phyloP scores from a whole-genome alignment of 1,140 invertebrate genomes.

The Augochlora pura region DNA sequence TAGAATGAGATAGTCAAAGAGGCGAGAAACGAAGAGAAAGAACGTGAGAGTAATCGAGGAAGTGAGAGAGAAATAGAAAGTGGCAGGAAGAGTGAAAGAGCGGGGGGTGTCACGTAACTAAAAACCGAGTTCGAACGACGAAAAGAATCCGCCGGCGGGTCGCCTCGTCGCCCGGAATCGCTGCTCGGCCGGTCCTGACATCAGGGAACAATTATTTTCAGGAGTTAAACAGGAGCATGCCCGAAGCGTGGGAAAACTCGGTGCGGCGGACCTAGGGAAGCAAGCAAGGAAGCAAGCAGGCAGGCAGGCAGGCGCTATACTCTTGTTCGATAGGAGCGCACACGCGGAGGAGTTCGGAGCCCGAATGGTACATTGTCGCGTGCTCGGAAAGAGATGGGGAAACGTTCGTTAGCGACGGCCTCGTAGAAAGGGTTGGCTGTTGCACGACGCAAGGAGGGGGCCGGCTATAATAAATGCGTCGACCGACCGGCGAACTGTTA shows the following conservation, averaged over 20 bases:
- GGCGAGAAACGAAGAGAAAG: too few species aligned
- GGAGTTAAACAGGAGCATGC: slow-evolving; percentile 45
- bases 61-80: too few species aligned
- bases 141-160: too few species aligned
- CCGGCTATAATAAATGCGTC: slow-evolving; percentile 43
- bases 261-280: slow-evolving; percentile 7
- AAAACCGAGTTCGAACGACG: too few species aligned
- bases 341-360: neutral
- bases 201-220: slow-evolving; percentile 52
- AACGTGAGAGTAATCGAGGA: too few species aligned
- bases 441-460: too few species aligned
- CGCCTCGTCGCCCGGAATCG: too few species aligned
- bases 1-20: too few species aligned
- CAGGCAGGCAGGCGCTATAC: too few species aligned
- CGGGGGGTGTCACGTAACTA: too few species aligned
- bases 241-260: slow-evolving; percentile 22
- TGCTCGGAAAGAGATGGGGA: slow-evolving; percentile 21
- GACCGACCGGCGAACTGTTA: slow-evolving; percentile 57
- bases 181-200: neutral
- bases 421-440: slow-evolving; percentile 67
- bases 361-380: slow-evolving; percentile 16
- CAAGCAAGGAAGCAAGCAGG: too few species aligned
- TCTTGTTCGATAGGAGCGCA: slow-evolving; percentile 32
- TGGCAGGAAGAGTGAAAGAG: too few species aligned
- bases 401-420: slow-evolving; percentile 71